Evolutionary conservation across 1,140 invertebrate genomes (phyloP).

Genomic region (Diabrotica undecimpunctata): DNA sequence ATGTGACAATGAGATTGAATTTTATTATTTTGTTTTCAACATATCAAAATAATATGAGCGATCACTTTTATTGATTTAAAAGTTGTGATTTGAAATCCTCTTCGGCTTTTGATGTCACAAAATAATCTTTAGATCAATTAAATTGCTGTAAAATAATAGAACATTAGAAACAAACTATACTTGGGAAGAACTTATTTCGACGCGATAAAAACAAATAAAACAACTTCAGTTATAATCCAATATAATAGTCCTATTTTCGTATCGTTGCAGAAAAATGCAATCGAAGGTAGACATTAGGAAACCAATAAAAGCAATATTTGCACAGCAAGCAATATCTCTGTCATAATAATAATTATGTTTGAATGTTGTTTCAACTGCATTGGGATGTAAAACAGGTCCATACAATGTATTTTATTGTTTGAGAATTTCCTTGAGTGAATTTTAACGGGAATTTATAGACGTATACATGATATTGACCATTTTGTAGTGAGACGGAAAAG

Average conservation of each 20-base stretch:
- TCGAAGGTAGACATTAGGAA: neutral
- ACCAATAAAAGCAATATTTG: neutral
- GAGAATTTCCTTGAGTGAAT: neutral
- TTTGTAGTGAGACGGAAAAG: neutral
- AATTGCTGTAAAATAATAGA: too few species aligned
- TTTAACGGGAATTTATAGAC: neutral
- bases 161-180: too few species aligned
- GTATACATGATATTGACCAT: neutral
- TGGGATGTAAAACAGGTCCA: neutral
- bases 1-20: too few species aligned
- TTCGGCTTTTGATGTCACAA: too few species aligned
- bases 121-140: too few species aligned
- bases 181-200: too few species aligned
- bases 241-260: neutral
- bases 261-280: neutral
- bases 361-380: constrained; percentile 2
- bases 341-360: neutral
- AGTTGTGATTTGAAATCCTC: too few species aligned
- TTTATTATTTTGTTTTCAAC: too few species aligned
- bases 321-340: neutral
- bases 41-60: too few species aligned
- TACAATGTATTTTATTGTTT: constrained; percentile 1
- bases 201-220: too few species aligned
- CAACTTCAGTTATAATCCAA: too few species aligned
- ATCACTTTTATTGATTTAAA: too few species aligned